These are phyloP conservation scores for Phortica okadai DNA, from an alignment of 2,888 invertebrate genomes.

Conservation along the genomic window DNA sequence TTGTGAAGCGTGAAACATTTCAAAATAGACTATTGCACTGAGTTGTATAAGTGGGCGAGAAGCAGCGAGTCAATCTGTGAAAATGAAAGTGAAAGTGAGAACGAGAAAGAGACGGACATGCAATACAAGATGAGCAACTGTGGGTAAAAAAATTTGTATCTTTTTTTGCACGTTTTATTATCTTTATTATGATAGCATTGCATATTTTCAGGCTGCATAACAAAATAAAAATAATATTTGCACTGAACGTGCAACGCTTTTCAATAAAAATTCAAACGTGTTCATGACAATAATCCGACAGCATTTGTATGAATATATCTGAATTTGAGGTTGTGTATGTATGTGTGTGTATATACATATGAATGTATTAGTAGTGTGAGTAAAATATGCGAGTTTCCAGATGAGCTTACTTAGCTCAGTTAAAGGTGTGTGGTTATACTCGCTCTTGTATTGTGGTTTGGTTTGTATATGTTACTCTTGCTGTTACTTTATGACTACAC, in stretches of 20 bases:
- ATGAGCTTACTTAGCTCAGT: neutral
- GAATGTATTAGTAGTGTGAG: neutral
- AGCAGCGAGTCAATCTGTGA: neutral
- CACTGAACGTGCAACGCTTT: neutral
- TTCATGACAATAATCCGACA: neutral
- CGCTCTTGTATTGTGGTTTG: neutral
- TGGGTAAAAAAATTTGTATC: neutral
- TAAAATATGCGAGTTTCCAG: neutral
- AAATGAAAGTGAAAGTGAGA: neutral
- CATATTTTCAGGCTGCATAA: neutral
- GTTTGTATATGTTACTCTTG: neutral
- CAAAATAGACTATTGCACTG: too few relatives aligned
- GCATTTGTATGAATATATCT: too few relatives aligned
- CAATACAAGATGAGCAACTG: neutral
- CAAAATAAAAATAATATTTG: slow-evolving; percentile 8
- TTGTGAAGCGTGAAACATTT: too few relatives aligned
- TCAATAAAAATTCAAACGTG: neutral
- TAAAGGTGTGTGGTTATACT: neutral
- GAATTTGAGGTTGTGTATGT: neutral
- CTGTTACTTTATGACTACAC: neutral
- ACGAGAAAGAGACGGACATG: neutral
- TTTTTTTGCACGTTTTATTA: neutral
- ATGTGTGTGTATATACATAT: neutral
- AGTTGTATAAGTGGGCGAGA: neutral
- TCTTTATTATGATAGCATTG: neutral